A percentile compares a stretch with the other conserved stretches of the same genome.
These are phyloP conservation scores for Crocuta crocuta DNA, from an alignment of 2,113 vertebrate genomes.

Conservation along the genomic window DNA sequence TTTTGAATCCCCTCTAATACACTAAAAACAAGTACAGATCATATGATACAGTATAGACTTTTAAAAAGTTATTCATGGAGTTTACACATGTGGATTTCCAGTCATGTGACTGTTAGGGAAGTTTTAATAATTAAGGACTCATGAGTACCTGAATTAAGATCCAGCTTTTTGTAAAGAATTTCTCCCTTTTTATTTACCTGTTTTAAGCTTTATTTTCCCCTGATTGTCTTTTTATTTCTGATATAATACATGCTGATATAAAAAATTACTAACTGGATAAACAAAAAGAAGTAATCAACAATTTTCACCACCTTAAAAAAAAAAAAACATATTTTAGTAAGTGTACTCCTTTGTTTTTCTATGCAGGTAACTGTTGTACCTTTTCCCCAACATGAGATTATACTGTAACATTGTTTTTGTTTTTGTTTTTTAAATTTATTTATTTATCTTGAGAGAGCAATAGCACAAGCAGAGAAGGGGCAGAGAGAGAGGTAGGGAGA, in stretches of 20 bases:
- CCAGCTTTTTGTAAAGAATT: constrained; percentile 12
- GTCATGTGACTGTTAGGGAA: background rate
- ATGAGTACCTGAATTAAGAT: background rate
- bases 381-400: background rate
- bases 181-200: background rate
- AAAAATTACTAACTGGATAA: background rate
- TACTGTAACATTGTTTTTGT: background rate
- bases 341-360: background rate
- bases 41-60: background rate
- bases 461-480: background rate
- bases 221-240: constrained; percentile 12
- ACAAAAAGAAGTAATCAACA: background rate
- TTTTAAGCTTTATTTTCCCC: background rate
- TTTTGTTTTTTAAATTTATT: no score
- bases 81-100: background rate
- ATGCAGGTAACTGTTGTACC: background rate
- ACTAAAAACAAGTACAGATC: background rate
- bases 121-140: background rate
- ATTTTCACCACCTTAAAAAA: background rate
- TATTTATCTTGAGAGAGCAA: background rate
- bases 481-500: background rate
- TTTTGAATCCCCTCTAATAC: background rate
- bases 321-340: background rate
- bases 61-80: background rate
- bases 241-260: background rate